Evolutionary conservation across 2,797 vertebrate species (phyloP).

Genomic region (Mustela erminea): DNA sequence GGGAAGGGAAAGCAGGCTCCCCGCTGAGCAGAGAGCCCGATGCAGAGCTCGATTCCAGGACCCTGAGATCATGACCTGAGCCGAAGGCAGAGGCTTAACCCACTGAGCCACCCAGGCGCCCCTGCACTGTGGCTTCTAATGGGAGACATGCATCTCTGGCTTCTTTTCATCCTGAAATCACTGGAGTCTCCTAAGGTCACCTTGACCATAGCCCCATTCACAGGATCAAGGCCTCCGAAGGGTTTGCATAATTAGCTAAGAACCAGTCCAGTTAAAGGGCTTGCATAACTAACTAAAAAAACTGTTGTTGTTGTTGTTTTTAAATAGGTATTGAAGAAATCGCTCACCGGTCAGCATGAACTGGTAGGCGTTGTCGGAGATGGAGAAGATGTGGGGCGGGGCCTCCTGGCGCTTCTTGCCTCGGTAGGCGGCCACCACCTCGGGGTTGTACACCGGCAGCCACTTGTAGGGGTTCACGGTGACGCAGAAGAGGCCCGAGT

Average conservation of each 20-base stretch:
- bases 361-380: conserved; percentile 89
- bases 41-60: no score
- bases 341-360: conserved; percentile 87
- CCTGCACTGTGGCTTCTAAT: neutral
- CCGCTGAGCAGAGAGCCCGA: no score
- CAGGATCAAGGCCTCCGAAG: neutral
- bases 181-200: neutral
- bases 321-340: neutral
- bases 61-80: no score
- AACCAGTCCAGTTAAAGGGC: neutral
- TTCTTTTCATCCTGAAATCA: neutral
- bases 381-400: conserved; percentile 89
- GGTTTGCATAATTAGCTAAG: neutral
- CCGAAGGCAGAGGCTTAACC: no score
- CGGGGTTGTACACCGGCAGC: conserved; percentile 86
- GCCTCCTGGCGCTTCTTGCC: conserved; percentile 89
- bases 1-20: no score
- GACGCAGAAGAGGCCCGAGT: conserved; percentile 87
- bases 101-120: no score
- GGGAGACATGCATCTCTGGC: neutral
- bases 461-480: conserved; percentile 88
- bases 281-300: neutral
- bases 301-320: no score
- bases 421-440: conserved; percentile 86
- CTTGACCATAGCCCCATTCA: neutral